A percentile compares a stretch with the other conserved stretches of the same genome.
Conservation (phyloP, 1,140 invertebrate species). For the Macrosteles quadrilineatus region DNA sequence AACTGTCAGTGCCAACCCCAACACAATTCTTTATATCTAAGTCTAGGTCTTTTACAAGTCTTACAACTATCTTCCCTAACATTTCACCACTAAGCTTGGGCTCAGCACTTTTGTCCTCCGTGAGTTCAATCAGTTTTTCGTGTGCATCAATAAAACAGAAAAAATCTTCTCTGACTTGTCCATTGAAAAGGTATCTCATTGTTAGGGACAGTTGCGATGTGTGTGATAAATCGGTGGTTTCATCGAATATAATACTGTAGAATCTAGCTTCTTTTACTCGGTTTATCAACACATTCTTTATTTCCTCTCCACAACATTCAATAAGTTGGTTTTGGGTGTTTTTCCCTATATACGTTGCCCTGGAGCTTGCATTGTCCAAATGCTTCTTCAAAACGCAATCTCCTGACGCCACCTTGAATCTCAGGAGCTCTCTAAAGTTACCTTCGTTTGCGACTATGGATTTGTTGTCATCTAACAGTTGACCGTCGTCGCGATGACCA, state of each 20-base stretch:
- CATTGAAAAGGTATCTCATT: constrained; percentile 39
- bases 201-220: constrained; percentile 42
- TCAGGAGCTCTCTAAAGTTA: constrained; percentile 43
- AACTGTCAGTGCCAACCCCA: no score
- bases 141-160: constrained; percentile 41
- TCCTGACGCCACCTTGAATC: constrained; percentile 39
- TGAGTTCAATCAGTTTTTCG: constrained; percentile 33
- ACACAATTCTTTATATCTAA: constrained; percentile 40
- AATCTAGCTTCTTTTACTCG: constrained; percentile 37
- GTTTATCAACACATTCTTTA: constrained; percentile 38
- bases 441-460: constrained; percentile 41
- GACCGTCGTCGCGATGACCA: constrained; percentile 42
- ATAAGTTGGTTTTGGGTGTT: constrained; percentile 46
- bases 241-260: constrained; percentile 44
- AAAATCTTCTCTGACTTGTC: constrained; percentile 42
- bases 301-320: constrained; percentile 40
- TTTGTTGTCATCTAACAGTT: constrained; percentile 26
- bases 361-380: constrained; percentile 37
- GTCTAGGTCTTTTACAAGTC: constrained; percentile 36
- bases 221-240: constrained; percentile 45
- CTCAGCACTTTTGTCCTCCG: constrained; percentile 30
- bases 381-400: constrained; percentile 41
- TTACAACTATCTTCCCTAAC: constrained; percentile 38
- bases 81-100: constrained; percentile 35
- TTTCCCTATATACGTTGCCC: constrained; percentile 44